Evolutionary conservation across 2,797 vertebrate species (phyloP), one percentile per base, ranked within the genome.

Genomic region (Loriculus beryllinus): DNA sequence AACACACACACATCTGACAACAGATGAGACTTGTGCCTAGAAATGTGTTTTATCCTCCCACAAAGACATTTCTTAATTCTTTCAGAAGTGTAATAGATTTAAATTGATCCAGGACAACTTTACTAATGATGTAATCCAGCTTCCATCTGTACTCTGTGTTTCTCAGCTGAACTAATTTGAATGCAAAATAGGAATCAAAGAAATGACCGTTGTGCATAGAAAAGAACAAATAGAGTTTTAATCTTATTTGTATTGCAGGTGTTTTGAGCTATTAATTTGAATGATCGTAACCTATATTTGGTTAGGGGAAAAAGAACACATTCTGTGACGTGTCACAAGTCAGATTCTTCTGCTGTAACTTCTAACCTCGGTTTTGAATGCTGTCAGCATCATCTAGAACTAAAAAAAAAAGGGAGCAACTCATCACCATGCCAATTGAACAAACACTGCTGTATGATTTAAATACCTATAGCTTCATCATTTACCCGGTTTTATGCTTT

Each of bases 381-480:
- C 96, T 95, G 96, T 96, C 95, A 85, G 97, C 97, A 92, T 97
- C 97, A 97, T 97, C 97, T 92, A 95, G 96, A 98, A 33, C 54
- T 70, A 77, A 93, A 72, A 95, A 96, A 96, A 93, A 95, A 96
- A 42, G 83, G 88, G 88, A 97, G 64, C 26, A 78, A 93, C 97
- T 98, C 97, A 98, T 98, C 98, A 98, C 92, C 96, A 97, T 96
- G 93, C 96, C 95, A 97, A 97, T 96, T 97, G 96, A 97, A 98
- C 39, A 90, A 94, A 96, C 93, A 97, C 92, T 96, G 94, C 95
- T 82, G 79, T 96, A 91, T 97, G 97, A 98, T 98, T 98, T 98
- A 97, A 98, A 98, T 98, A 98, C 98, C 96, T 98, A 98, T 97
- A 96, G 96, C 96, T 96, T 97, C 97, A 95, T 98, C 95, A 98